Evolutionary conservation across 2,113 vertebrate genomes (phyloP).

Genomic region (Sapajus apella): DNA sequence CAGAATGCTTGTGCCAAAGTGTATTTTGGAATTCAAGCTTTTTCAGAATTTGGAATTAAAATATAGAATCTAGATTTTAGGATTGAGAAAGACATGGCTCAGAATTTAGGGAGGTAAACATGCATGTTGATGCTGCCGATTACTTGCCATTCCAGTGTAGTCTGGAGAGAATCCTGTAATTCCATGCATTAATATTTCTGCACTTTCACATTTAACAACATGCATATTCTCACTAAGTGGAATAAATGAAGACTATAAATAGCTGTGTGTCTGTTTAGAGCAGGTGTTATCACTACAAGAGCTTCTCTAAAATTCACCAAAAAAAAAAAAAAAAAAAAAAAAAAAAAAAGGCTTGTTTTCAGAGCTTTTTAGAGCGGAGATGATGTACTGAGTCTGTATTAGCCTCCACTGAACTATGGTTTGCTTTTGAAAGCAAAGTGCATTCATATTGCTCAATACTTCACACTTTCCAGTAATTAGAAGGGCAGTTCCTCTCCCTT

Average conservation of each 20-base stretch:
- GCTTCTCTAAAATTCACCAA: not conserved
- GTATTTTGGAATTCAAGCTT: not conserved
- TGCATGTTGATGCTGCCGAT: fast-evolving
- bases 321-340: not conserved
- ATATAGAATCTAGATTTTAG: not conserved
- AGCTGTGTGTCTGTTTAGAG: not conserved
- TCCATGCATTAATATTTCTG: not conserved
- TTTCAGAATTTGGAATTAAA: not conserved
- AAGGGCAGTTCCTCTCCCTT: not conserved
- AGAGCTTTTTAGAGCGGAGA: not conserved
- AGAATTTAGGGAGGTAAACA: not conserved
- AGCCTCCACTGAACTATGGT: too few relatives aligned
- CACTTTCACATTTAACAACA: not conserved
- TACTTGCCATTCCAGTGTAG: fast-evolving
- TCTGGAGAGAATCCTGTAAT: not conserved
- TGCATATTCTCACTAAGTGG: not conserved
- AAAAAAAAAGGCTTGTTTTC: not conserved
- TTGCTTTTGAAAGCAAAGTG: constrained; percentile 5
- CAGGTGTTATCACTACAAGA: not conserved
- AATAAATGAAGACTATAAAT: not conserved
- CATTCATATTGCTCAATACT: not conserved
- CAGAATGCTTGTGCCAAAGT: not conserved
- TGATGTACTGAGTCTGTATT: not conserved
- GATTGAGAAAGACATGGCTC: not conserved
- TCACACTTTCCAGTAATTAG: not conserved